Percentiles rank a stretch among this genome's conserved stretches.
phyloP scores from a whole-genome alignment of 2,888 invertebrate species.

The Formica aserva region DNA sequence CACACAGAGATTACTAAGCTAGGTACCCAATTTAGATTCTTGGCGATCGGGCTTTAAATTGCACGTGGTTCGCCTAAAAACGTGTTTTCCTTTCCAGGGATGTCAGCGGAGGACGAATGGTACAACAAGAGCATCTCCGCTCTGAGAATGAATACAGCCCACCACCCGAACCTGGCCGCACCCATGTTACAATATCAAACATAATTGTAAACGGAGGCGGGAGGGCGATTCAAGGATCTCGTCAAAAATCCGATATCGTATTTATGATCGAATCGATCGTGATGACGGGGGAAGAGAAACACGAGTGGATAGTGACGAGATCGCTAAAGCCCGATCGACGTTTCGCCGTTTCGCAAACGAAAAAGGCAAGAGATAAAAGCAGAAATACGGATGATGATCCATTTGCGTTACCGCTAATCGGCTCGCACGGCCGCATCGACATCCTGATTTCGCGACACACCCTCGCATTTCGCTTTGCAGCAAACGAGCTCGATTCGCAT shows the following conservation, averaged over 20 bases:
- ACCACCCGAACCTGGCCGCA: conserved; percentile 97
- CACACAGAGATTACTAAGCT: background rate
- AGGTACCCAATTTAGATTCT: background rate
- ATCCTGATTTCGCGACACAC: conserved; percentile 10
- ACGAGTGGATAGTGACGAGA: conserved; percentile 28
- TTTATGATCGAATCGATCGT: conserved; percentile 8
- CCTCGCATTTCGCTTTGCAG: conserved; percentile 30
- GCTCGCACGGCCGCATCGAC: conserved; percentile 13
- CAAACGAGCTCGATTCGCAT: conserved; percentile 22
- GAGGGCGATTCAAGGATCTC: conserved; percentile 65
- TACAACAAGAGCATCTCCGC: conserved; percentile 99
- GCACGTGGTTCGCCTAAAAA: background rate
- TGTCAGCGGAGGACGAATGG: conserved; percentile 98
- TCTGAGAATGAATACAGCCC: conserved; percentile 98
- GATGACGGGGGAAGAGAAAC: background rate
- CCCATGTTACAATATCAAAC: conserved; percentile 99
- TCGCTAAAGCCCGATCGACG: conserved; percentile 36
- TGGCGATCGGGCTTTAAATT: background rate
- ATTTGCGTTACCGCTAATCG: conserved; percentile 34
- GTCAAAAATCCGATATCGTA: conserved; percentile 32
- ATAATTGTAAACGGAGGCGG: conserved; percentile 88
- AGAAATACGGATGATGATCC: conserved; percentile 15
- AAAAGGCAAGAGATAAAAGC: background rate
- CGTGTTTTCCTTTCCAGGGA: conserved; percentile 88
- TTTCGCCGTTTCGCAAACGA: conserved; percentile 39